phyloP scores from a whole-genome alignment of 2,113 vertebrate species.

The Abramis brama region DNA sequence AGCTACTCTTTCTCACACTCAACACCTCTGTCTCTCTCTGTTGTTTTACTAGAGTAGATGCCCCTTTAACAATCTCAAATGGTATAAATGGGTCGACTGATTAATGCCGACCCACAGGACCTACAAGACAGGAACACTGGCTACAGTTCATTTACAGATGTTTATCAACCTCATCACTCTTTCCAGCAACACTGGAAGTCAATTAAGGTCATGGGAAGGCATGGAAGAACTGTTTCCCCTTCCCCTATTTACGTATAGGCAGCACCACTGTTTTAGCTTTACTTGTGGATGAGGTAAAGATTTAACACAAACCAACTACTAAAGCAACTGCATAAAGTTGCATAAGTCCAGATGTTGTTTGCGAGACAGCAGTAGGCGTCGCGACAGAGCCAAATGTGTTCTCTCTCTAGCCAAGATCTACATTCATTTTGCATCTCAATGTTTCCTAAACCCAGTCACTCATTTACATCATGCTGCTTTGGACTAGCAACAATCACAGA shows the following conservation, averaged over 20 bases:
- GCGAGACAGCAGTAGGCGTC: neutral
- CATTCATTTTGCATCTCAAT: conserved; percentile 16
- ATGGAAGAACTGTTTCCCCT: conserved; percentile 19
- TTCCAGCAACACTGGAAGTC: conserved; percentile 28
- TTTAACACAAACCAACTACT: conserved; percentile 13
- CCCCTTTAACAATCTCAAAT: conserved; percentile 14
- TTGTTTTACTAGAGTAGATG: conserved; percentile 1
- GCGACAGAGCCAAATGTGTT: conserved; percentile 1
- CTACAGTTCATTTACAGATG: conserved; percentile 17
- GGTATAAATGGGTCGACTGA: conserved; percentile 22
- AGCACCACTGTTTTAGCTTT: conserved; percentile 1
- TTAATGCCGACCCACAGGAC: conserved; percentile 13
- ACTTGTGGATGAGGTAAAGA: conserved; percentile 18
- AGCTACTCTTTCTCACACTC: conserved; percentile 16
- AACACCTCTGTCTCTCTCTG: neutral
- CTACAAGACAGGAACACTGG: conserved; percentile 17
- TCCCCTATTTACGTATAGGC: neutral
- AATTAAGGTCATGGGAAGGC: conserved; percentile 30
- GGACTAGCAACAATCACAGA: conserved; percentile 11
- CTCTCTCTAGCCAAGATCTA: conserved; percentile 20
- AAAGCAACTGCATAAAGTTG: conserved; percentile 7
- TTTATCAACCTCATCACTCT: conserved; percentile 5
- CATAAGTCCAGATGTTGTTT: conserved; percentile 24
- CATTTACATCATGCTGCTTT: conserved; percentile 32
- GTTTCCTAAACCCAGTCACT: conserved; percentile 4